Conservation (phyloP, 1,140 invertebrate genomes). For the Zaprionus ghesquierei region DNA sequence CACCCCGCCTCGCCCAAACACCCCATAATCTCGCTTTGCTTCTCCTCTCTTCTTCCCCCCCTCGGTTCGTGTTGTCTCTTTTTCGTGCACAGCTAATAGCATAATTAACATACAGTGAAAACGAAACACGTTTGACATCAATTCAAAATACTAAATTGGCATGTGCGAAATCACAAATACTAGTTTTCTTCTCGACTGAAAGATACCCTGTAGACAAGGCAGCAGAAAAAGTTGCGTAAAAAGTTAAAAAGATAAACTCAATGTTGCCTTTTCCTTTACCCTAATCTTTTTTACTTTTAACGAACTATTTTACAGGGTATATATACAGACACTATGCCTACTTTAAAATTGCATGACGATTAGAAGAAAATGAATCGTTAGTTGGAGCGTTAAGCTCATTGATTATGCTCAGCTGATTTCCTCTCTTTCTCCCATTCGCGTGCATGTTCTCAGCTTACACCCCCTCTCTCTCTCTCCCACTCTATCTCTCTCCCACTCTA, state of each 20-base stretch:
- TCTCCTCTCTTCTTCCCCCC: neutral
- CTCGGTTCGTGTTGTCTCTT: neutral
- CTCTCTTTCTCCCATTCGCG: neutral
- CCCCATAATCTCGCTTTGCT: neutral
- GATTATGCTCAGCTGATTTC: constrained; percentile 17
- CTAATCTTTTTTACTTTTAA: no score
- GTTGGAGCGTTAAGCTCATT: neutral
- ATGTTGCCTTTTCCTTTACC: neutral
- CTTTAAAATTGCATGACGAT: neutral
- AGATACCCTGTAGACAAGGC: neutral
- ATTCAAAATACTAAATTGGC: constrained; percentile 64
- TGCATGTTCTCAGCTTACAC: neutral
- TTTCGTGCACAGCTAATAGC: constrained; percentile 35
- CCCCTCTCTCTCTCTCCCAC: neutral
- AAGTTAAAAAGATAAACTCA: neutral
- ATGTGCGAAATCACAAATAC: constrained; percentile 4
- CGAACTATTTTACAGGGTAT: neutral
- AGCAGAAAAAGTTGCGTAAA: neutral
- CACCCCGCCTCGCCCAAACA: neutral
- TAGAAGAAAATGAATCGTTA: neutral
- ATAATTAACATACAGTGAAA: constrained; percentile 65
- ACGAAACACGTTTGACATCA: constrained; percentile 69
- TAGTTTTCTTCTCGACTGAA: neutral
- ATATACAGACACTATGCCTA: neutral
- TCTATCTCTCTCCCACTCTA: neutral